Evolutionary conservation across 1,140 invertebrate species (phyloP), one percentile per base, ranked within the genome.

Genomic region (Polypedilum vanderplanki): DNA sequence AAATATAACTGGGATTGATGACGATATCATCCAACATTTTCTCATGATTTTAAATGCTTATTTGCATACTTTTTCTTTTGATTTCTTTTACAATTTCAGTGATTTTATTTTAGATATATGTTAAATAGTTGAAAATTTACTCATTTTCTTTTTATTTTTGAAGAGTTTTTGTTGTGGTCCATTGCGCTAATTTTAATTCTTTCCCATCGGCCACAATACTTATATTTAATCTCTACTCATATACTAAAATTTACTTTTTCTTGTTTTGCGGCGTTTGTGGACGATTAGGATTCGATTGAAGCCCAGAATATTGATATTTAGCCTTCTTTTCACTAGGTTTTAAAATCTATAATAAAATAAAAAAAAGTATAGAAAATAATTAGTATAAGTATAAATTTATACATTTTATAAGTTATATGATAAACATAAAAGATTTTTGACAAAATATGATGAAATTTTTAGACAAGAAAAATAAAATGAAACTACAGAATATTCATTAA

Each of bases 261-360:
- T 93, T 93, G 77, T 87, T 87, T 78, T 97, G 95, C 77, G 95
- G 95, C 79, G 95, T 97, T 77, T 90, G 89, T 76, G 92, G 92
- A 83, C 92, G 87, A 41, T 90, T 90, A 75, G 88, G 88, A 81
- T 93, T 93, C 7, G 65, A 70, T 18, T 70, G 65, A 83, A 92
- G 88, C 77, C 91, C 91, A 78, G 89, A 88, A 84, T 99, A 99
- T 83, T 98, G 96, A 84, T 99, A 99, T 84, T 99, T 99, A 41
- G 97, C 95, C 85, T 99, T 99, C 87, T 99, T 99, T 85, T 98
- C 97, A 67, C 96, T 98, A 79, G 97, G 97, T 86, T 98, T 98
- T 81, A 99, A 85, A 79, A 99, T 99, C 96, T 98, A 80, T 80
- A 86, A 79, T 12, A 74, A 74, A 67, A 64, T 74, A 65, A 76